Evolutionary conservation across 2,113 vertebrate species (phyloP).

Genomic region (Bos taurus): DNA sequence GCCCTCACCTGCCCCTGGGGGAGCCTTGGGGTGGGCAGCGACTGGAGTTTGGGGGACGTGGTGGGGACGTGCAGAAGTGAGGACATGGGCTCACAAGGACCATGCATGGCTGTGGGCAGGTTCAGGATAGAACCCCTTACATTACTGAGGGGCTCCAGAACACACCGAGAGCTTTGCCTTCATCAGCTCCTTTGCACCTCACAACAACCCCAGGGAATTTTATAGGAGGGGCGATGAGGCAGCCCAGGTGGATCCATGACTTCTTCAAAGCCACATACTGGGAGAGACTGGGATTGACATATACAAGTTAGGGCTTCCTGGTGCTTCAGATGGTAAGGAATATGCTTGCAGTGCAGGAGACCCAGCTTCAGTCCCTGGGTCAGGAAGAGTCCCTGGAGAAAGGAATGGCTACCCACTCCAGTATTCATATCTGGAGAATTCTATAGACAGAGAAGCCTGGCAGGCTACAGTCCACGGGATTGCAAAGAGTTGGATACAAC

Average conservation of each 20-base stretch:
- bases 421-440: background rate
- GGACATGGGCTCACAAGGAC: rapidly evolving
- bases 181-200: background rate
- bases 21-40: too few species aligned
- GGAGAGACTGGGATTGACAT: background rate
- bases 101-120: background rate
- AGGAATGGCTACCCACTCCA: background rate
- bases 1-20: too few species aligned
- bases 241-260: background rate
- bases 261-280: background rate
- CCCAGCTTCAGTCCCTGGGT: background rate
- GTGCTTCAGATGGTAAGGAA: background rate
- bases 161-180: background rate
- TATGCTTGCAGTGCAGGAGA: background rate
- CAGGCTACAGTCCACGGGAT: background rate
- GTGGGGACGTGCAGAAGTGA: background rate
- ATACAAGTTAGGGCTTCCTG: background rate
- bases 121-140: background rate
- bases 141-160: background rate
- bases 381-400: background rate
- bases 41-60: background rate
- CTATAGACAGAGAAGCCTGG: background rate
- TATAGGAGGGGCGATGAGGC: background rate
- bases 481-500: background rate
- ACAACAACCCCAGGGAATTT: background rate